phyloP scores from a whole-genome alignment of 1,140 invertebrate genomes.

The Babylonia areolata region DNA sequence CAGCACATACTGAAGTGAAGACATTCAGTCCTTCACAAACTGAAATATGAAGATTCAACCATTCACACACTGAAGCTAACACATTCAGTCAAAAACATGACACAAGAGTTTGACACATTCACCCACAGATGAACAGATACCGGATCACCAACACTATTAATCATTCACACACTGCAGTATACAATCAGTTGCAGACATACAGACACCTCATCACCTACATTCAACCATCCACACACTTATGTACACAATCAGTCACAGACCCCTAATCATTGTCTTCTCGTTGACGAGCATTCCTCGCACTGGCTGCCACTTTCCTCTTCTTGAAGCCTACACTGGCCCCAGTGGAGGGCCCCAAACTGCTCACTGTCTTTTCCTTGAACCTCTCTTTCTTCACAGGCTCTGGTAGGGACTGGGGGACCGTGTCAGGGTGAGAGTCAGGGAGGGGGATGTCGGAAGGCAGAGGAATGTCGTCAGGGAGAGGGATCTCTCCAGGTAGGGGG shows the following conservation, averaged over 20 bases:
- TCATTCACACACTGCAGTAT: not conserved
- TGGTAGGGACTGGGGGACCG: not conserved
- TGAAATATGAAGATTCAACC: no score
- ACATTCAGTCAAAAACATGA: not conserved
- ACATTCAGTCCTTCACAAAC: no score
- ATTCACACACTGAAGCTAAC: not conserved
- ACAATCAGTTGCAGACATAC: not conserved
- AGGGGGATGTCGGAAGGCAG: slow-evolving; percentile 28
- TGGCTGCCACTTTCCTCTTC: slow-evolving; percentile 67
- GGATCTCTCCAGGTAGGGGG: slow-evolving; percentile 52
- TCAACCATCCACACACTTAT: no score
- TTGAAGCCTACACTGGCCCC: slow-evolving; percentile 64
- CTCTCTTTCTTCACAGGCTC: slow-evolving; percentile 41
- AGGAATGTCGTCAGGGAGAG: slow-evolving; percentile 21
- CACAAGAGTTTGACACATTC: no score
- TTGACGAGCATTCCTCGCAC: slow-evolving; percentile 59
- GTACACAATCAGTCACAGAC: not conserved
- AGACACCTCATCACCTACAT: not conserved
- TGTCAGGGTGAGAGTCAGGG: not conserved
- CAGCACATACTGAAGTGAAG: no score
- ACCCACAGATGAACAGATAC: no score
- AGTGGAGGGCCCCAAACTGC: slow-evolving; percentile 53
- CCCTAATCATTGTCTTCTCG: slow-evolving; percentile 56
- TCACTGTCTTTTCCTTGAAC: slow-evolving; percentile 71
- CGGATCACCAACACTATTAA: no score